Conservation (phyloP, 1,140 invertebrate species). For the Caerostris extrusa region DNA sequence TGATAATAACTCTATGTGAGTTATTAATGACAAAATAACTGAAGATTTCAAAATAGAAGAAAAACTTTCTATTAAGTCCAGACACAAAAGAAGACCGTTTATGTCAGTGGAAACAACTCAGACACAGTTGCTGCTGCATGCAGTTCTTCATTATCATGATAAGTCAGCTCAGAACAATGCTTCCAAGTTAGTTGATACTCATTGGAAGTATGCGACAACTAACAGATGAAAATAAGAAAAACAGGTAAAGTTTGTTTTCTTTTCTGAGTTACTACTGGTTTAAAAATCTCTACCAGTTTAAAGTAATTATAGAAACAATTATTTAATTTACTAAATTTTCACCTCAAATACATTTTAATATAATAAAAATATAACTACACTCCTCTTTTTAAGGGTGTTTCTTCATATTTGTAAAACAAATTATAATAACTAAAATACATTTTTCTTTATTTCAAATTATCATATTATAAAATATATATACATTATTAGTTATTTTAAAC, state of each 20-base stretch:
- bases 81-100: conserved; percentile 38
- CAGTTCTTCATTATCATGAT: conserved; percentile 73
- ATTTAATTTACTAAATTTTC: background rate
- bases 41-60: background rate
- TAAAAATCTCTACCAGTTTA: background rate
- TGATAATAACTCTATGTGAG: no score
- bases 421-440: no score
- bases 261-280: background rate
- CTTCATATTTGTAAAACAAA: no score
- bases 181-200: conserved; percentile 75
- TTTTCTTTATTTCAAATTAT: no score
- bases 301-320: background rate
- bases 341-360: no score
- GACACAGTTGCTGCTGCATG: conserved; percentile 69
- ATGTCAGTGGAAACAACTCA: conserved; percentile 68
- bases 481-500: no score
- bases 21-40: background rate
- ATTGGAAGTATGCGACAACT: conserved; percentile 79
- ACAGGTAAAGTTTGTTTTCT: conserved; percentile 63
- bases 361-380: no score
- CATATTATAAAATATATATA: no score
- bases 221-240: conserved; percentile 78
- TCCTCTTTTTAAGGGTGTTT: no score
- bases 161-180: background rate
- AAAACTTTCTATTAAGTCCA: background rate